Base-by-base conservation (phyloP, 1,140 invertebrate genomes). In the Ctenoplectra terminalis region DNA sequence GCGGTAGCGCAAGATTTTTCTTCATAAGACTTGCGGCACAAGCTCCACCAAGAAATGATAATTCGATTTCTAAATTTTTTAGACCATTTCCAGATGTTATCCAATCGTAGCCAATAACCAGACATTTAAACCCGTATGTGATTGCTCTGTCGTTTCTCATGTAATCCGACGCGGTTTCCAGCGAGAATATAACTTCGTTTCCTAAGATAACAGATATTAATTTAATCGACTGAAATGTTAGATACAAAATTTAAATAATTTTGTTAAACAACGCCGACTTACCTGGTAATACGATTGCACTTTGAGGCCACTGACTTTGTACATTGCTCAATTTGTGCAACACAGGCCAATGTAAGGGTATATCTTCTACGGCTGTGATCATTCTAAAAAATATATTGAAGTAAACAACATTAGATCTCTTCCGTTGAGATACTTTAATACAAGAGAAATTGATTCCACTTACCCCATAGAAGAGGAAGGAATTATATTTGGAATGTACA, bases 151-250 rank as follows among this genome's bases (percentile, higher is more conserved):
- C 98, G 94, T 99, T 98, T 91, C 98, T 98, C 79, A 99, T 96
- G 93, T 99, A 99, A 93, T 99, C 97, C 0, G 98, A 98, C 0
- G 98, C 98, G 1, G 98, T 99, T 94, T 99, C 98, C 89, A 99
- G 90, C 0, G 98, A 99, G 92, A 99, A 99, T 85, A 99, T 95
- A 0, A 99, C 96, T 94, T 99, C 98, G 92, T 99, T 98, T 31
- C 98, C 98, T 93, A 88, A 81, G 88, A 83, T 46, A 73, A 60
- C 1, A 29, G 43, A 8, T 17, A n/a, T n/a, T n/a, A 29, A 52
- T 54, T 50, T n/a, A 26, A 63, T 83, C 46, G 20, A 34, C 43
- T 56, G 3, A 72, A 11, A 46, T 9, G 1, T 29, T 23, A 23
- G 34, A 26, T 15, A 13, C 7, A 13, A 1, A 40, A 23, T 20